These are phyloP conservation scores for Falco cherrug DNA, from an alignment of 2,797 vertebrate species.

Conservation along the genomic window DNA sequence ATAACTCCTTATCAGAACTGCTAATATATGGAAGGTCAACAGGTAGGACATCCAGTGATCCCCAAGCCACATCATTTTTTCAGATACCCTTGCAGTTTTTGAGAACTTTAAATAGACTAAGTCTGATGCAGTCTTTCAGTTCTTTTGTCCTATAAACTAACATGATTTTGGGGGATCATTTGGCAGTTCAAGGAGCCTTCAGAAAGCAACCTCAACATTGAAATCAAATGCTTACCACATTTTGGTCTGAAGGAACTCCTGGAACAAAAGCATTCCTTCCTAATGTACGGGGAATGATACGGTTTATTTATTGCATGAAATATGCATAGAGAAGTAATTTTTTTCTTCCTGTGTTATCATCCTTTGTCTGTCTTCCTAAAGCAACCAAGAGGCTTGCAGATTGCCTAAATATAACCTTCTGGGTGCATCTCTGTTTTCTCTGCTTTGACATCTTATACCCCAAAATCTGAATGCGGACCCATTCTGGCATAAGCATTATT, in stretches of 20 bases:
- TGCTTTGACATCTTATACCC: background rate
- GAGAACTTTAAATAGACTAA: background rate
- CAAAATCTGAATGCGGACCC: background rate
- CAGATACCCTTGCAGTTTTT: background rate
- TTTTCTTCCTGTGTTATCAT: background rate
- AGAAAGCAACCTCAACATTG: background rate
- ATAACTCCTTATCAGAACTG: background rate
- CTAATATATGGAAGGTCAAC: background rate
- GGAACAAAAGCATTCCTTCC: background rate
- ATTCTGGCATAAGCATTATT: background rate
- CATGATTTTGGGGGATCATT: background rate
- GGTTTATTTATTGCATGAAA: background rate
- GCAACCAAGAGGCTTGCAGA: background rate
- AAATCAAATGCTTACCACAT: rapidly evolving
- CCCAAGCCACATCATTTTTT: background rate
- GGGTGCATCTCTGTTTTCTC: background rate
- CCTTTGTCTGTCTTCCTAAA: background rate
- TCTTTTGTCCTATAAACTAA: background rate
- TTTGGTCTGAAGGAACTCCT: background rate
- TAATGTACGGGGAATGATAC: background rate
- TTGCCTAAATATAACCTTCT: background rate
- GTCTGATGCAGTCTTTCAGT: background rate
- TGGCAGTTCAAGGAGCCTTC: background rate
- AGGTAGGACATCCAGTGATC: background rate
- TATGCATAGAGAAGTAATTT: background rate